A percentile compares a stretch with the other conserved stretches of the same genome.
These are phyloP conservation scores for Tetramorium parvispinum DNA, from an alignment of 1,140 invertebrate species.

Conservation along the genomic window DNA sequence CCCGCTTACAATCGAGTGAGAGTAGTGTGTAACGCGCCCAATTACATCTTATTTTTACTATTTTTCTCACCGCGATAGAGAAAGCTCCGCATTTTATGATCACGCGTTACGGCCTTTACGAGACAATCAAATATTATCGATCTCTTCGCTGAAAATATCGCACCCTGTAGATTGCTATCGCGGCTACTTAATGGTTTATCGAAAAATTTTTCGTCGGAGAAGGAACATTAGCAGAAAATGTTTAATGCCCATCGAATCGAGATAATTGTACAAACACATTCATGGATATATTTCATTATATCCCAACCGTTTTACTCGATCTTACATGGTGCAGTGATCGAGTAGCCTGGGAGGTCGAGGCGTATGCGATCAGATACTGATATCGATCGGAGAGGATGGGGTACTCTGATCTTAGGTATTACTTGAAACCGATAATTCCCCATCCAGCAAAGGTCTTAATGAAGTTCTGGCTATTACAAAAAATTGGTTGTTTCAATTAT, in stretches of 20 bases:
- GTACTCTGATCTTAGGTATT: conserved; percentile 70
- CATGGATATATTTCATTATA: conserved; percentile 74
- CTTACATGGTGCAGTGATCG: conserved; percentile 53
- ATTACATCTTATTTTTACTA: conserved; percentile 1
- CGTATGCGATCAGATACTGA: conserved; percentile 49
- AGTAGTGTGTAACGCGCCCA: neutral
- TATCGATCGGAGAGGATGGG: conserved; percentile 72
- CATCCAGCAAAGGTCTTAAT: conserved; percentile 75
- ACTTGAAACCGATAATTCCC: conserved; percentile 81
- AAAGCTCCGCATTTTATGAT: conserved; percentile 9
- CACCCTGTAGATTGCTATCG: neutral
- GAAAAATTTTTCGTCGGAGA: neutral
- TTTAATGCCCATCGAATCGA: conserved; percentile 38
- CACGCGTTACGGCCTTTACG: conserved; percentile 2
- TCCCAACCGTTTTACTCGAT: conserved; percentile 52
- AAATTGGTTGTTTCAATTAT: conserved; percentile 72
- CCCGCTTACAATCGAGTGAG: neutral
- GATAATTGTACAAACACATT: conserved; percentile 76
- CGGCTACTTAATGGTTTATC: neutral
- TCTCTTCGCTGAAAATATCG: neutral
- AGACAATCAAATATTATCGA: neutral
- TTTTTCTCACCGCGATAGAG: neutral
- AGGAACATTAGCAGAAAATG: neutral
- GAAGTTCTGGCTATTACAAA: conserved; percentile 60
- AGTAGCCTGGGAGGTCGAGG: conserved; percentile 75